These are phyloP conservation scores for Maconellicoccus hirsutus DNA, from an alignment of 1,140 invertebrate species.

Conservation along the genomic window DNA sequence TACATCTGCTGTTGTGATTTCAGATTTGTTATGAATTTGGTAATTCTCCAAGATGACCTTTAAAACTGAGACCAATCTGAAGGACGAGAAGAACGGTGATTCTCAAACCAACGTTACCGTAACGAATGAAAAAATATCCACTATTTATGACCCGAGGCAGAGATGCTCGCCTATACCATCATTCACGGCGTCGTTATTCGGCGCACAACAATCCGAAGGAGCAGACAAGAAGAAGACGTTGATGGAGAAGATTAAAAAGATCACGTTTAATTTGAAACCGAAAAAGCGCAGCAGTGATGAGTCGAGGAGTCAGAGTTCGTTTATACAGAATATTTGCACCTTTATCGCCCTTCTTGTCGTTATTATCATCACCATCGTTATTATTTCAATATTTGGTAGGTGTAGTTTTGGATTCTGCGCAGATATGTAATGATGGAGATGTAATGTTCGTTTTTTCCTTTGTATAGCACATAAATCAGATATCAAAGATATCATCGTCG, in stretches of 20 bases:
- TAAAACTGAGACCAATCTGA: conserved; percentile 12
- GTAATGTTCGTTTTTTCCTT: background rate
- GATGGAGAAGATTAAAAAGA: conserved; percentile 10
- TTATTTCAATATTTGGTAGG: too few relatives aligned
- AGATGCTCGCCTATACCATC: background rate
- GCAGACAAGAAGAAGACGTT: background rate
- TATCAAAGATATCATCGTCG: background rate
- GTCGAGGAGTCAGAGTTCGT: too few relatives aligned
- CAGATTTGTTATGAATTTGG: conserved; percentile 17
- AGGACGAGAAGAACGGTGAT: background rate
- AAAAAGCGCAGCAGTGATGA: background rate
- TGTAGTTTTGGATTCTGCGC: too few relatives aligned
- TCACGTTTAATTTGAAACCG: background rate
- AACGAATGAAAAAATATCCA: background rate
- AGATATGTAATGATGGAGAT: background rate
- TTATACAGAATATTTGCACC: too few relatives aligned
- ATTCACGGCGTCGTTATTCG: background rate
- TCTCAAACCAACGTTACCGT: background rate
- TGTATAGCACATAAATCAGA: background rate
- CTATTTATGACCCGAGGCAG: conserved; percentile 7
- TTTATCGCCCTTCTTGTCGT: too few relatives aligned
- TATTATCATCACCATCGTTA: too few relatives aligned
- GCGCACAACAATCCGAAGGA: background rate
- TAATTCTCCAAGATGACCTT: background rate
- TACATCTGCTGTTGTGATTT: background rate